Percentiles rank a stretch among this genome's conserved stretches.
Evolutionary conservation across 2,888 invertebrate genomes (phyloP).

Genomic region (Rugalucina vietnamica): DNA sequence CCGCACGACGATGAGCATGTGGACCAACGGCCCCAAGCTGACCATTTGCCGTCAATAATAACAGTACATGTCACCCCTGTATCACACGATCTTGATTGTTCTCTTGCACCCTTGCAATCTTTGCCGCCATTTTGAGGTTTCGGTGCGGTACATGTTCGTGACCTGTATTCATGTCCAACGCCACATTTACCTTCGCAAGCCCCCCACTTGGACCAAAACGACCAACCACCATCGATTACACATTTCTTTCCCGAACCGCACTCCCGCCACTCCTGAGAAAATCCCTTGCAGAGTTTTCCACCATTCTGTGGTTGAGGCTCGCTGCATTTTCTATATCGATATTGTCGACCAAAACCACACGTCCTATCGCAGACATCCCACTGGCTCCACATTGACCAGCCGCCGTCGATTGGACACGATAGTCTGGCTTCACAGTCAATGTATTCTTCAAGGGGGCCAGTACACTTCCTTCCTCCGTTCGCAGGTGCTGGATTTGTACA

Average conservation of each 20-base stretch:
- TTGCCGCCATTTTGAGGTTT: slow-evolving; percentile 43
- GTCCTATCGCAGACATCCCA: neutral
- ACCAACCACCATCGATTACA: slow-evolving; percentile 43
- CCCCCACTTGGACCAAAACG: slow-evolving; percentile 41
- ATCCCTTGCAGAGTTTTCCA: slow-evolving; percentile 1
- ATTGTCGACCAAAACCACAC: slow-evolving; percentile 12
- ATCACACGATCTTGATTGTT: slow-evolving; percentile 32
- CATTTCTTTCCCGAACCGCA: slow-evolving; percentile 32
- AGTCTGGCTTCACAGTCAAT: neutral
- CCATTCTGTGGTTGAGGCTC: slow-evolving; percentile 1
- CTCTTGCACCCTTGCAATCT: slow-evolving; percentile 22
- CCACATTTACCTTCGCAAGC: slow-evolving; percentile 36
- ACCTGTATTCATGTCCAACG: slow-evolving; percentile 19
- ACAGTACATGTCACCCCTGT: slow-evolving; percentile 26
- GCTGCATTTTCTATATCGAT: neutral
- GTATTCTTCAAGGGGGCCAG: slow-evolving; percentile 5
- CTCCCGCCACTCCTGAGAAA: slow-evolving; percentile 14
- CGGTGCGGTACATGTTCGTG: slow-evolving; percentile 49
- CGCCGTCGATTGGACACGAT: slow-evolving; percentile 1
- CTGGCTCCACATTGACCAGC: slow-evolving; percentile 11
- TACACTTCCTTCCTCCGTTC: slow-evolving; percentile 27
- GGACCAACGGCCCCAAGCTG: neutral
- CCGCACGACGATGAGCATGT: slow-evolving; percentile 8
- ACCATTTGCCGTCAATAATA: slow-evolving; percentile 18
- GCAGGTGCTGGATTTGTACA: slow-evolving; percentile 42